Evolutionary conservation across 1,140 invertebrate genomes (phyloP), one percentile per base, ranked within the genome.

Genomic region (Antheraea pernyi): DNA sequence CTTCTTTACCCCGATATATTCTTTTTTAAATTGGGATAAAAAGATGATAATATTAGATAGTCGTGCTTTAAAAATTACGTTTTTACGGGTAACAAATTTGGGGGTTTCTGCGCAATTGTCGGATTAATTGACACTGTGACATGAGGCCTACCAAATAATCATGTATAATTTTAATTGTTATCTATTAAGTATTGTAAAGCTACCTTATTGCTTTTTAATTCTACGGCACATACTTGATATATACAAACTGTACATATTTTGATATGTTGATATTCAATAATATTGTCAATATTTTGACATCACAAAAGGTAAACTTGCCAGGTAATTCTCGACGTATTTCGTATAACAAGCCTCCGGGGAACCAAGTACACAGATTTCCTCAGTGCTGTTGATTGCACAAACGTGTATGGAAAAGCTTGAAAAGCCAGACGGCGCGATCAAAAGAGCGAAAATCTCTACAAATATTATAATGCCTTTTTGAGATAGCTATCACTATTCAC

Each of bases 391-490:
- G 79, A 80, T 80, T 82, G 75, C 74, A 78, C 75, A 84, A 82
- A 82, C 79, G 75, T 73, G 76, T 76, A 75, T 74, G 74, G 71
- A 76, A 70, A 71, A 72, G 73, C 37, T 67, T 68, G 67, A 69
- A 30, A 46, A 71, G 46, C 42, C 59, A 53, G 58, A 61, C 67
- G 73, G 65, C 70, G 69, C 75, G 77, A 81, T 83, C 77, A 83
- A 84, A 84, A 73, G 76, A 63, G 71, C 74, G 69, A 65, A 70
- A 76, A 63, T 37, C 65, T 74, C 65, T 37, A 69, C 62, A 73
- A 81, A 83, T 84, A 82, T 79, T 74, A 76, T 81, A 81, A 81
- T 76, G 77, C 72, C 76, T 72, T 65, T 71, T 70, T 69, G 30
- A 72, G 64, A 71, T 74, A 69, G 70, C 74, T 76, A 63, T 72